phyloP scores from a whole-genome alignment of 1,140 invertebrate species.

The Zaprionus capensis region DNA sequence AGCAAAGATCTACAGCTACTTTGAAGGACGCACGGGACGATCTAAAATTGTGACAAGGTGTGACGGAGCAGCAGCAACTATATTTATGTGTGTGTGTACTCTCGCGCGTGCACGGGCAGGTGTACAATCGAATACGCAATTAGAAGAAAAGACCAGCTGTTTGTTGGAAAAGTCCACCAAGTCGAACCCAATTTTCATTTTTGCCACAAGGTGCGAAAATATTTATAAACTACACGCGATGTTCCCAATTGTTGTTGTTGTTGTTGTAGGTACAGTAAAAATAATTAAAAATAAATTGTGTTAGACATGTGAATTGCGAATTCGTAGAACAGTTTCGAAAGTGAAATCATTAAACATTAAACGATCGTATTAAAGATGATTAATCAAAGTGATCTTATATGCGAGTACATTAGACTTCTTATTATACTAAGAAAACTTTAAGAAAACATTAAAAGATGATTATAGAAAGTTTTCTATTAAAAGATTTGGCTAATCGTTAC shows the following conservation, averaged over 20 bases:
- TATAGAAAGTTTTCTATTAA: too few relatives aligned
- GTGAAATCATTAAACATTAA: background rate
- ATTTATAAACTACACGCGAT: constrained; percentile 30
- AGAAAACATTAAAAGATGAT: too few relatives aligned
- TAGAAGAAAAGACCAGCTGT: constrained; percentile 30
- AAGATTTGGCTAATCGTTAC: too few relatives aligned
- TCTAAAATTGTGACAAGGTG: constrained; percentile 73
- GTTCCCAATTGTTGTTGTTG: constrained; percentile 28
- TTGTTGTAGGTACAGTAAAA: constrained; percentile 47
- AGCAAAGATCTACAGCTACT: constrained; percentile 49
- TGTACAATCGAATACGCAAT: constrained; percentile 48
- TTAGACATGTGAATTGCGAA: constrained; percentile 21
- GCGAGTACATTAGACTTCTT: background rate
- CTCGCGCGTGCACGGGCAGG: constrained; percentile 13
- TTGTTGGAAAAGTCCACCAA: constrained; percentile 20
- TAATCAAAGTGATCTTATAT: background rate
- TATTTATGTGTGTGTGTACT: background rate
- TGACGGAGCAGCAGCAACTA: constrained; percentile 41
- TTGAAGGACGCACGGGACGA: constrained; percentile 65
- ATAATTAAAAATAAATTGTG: constrained; percentile 39
- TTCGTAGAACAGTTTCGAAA: constrained; percentile 19
- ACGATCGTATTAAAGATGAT: background rate
- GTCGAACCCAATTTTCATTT: constrained; percentile 48
- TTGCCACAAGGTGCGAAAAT: constrained; percentile 60
- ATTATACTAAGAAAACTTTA: background rate